Percentiles rank a stretch among this genome's conserved stretches.
These are phyloP conservation scores for Ia io DNA, from an alignment of 2,113 vertebrate genomes.

Conservation along the genomic window DNA sequence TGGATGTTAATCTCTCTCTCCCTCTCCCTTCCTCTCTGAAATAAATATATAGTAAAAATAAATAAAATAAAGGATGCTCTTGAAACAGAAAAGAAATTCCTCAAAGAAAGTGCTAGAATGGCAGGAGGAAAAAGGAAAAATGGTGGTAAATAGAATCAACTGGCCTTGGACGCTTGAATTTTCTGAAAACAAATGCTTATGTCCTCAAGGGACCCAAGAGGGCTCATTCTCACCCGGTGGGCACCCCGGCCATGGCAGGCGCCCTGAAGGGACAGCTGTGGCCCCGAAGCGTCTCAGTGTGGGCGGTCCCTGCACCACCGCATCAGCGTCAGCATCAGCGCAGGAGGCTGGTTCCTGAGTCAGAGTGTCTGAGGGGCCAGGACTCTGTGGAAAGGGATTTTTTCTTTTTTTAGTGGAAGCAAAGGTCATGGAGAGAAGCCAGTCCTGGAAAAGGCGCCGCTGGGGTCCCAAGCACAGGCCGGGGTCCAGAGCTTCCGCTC, in stretches of 20 bases:
- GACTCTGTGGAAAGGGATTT: not conserved
- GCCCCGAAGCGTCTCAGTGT: not conserved
- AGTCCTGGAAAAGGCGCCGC: no score
- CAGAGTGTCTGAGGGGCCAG: not conserved
- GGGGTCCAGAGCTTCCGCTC: no score
- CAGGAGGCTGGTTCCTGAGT: not conserved
- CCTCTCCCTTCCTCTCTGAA: no score
- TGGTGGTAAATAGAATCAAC: not conserved
- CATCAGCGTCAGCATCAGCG: no score
- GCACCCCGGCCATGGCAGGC: fast-evolving
- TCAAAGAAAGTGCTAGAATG: not conserved
- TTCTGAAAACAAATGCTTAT: not conserved
- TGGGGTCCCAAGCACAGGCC: no score
- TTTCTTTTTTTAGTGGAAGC: no score
- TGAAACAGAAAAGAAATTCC: not conserved
- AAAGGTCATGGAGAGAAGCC: no score
- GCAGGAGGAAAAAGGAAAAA: not conserved
- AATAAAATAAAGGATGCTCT: not conserved
- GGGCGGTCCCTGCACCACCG: fast-evolving
- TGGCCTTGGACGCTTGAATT: not conserved
- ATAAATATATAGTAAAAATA: no score
- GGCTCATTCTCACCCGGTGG: not conserved
- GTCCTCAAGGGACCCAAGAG: not conserved
- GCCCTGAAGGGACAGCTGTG: not conserved
- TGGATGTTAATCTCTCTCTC: no score